A percentile compares a stretch with the other conserved stretches of the same genome.
Conservation (phyloP, 2,113 vertebrate genomes). For the Uria lomvia region DNA sequence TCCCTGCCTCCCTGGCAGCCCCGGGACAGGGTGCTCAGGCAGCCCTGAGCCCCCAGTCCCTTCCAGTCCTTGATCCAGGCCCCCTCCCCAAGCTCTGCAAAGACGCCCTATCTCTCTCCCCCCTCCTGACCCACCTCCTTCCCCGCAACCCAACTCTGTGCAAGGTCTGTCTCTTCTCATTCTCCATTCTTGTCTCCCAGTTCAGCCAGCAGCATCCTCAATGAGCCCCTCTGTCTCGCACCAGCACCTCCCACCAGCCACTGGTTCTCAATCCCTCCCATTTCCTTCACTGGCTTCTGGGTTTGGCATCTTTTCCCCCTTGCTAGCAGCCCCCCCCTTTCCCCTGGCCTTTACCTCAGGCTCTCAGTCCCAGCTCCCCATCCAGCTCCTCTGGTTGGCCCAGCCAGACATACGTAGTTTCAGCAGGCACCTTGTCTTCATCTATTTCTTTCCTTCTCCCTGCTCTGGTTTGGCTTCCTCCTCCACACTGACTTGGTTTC, state of each 20-base stretch:
- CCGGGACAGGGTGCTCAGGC: background rate
- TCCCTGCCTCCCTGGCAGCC: background rate
- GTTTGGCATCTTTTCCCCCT: background rate
- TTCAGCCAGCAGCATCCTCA: background rate
- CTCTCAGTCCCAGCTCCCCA: background rate
- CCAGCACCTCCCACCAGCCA: background rate
- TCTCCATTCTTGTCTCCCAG: background rate
- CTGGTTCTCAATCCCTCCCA: background rate
- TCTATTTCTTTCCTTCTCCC: background rate
- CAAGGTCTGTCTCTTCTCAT: background rate
- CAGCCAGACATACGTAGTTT: background rate
- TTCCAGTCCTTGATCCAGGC: background rate
- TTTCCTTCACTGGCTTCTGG: background rate
- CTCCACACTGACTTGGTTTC: background rate
- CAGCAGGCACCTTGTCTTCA: background rate
- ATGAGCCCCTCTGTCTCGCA: background rate
- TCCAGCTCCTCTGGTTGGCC: background rate
- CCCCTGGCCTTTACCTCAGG: background rate
- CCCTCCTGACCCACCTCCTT: background rate
- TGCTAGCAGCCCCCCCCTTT: background rate
- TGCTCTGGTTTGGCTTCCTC: background rate
- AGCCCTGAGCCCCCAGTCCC: accelerated
- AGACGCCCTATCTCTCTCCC: accelerated
- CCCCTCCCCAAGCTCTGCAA: background rate
- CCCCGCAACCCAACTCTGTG: background rate